Evolutionary conservation across 2,797 vertebrate species (phyloP), one percentile per base, ranked within the genome.

Genomic region (Rhinophrynus dorsalis): DNA sequence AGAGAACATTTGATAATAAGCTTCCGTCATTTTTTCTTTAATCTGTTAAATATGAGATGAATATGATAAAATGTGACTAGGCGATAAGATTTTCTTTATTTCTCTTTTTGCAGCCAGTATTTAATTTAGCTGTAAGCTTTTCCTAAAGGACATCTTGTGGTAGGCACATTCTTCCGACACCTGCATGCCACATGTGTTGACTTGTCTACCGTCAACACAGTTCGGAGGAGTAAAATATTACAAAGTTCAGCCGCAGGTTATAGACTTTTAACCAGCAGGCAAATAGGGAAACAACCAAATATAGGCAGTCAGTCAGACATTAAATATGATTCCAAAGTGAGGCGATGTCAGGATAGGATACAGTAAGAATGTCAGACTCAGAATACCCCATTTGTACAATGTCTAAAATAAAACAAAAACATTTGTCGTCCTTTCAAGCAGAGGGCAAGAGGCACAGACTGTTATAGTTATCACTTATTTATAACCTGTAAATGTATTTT

Each of bases 161-260:
- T 67, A 68, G 71, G 75, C 68, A 75, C 76, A 66, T 77, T 79
- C 78, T 69, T 50, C 73, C 52, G 27, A 73, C 69, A 73, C 69
- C 69, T 73, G 69, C 62, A 6, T 18, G 29, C 69, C 69, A 80
- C 87, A 69, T 88, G 86, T 81, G 70, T 51, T 68, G 79, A 81
- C 88, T 86, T 86, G 88, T 81, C 80, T 75, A 63, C 35, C 77
- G 17, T 77, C 79, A 74, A 47, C 64, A 69, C 60, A 70, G 78
- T 82, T 88, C 88, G 81, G 83, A 75, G 76, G 80, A 75, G 70
- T 63, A 83, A 83, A 80, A 65, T 63, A 78, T 58, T 35, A 15
- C 29, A 48, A 72, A 77, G 88, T 85, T 90, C 90, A 88, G 65
- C 51, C 17, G 38, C 76, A 67, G 86, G 86, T 86, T 86, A 88